phyloP scores from a whole-genome alignment of 2,113 vertebrate species.

The Vanacampus margaritifer region DNA sequence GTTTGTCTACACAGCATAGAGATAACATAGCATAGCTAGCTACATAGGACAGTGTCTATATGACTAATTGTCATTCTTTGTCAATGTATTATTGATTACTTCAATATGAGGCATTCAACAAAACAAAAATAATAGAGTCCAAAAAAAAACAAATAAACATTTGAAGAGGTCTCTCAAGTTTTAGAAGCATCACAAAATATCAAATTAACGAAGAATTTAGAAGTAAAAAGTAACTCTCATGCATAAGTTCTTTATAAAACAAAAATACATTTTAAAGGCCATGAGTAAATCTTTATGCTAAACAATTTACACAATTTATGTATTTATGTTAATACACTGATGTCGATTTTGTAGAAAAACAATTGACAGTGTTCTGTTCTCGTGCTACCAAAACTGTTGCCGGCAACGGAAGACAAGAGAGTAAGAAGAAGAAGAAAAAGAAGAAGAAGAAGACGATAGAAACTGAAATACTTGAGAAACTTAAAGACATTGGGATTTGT shows the following conservation, averaged over 20 bases:
- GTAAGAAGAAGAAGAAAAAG: neutral
- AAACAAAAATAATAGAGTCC: neutral
- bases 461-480: slow-evolving; percentile 3
- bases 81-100: slow-evolving; percentile 10
- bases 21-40: neutral
- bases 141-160: slow-evolving; percentile 1
- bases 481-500: neutral
- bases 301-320: neutral
- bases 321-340: slow-evolving; percentile 1
- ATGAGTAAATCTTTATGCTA: neutral
- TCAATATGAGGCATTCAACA: slow-evolving; percentile 38
- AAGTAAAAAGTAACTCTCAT: neutral
- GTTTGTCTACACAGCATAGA: slow-evolving; percentile 14
- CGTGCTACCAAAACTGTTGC: slow-evolving; percentile 26
- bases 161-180: neutral
- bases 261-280: neutral
- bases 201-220: neutral
- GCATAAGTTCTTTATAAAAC: neutral
- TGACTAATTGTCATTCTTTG: neutral
- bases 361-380: slow-evolving; percentile 20
- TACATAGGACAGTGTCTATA: neutral
- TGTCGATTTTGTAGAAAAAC: slow-evolving; percentile 42
- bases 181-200: neutral
- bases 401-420: slow-evolving; percentile 36
- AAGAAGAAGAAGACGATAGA: neutral